Evolutionary conservation across 2,113 vertebrate genomes (phyloP).

Genomic region (Platycercus adscitus): DNA sequence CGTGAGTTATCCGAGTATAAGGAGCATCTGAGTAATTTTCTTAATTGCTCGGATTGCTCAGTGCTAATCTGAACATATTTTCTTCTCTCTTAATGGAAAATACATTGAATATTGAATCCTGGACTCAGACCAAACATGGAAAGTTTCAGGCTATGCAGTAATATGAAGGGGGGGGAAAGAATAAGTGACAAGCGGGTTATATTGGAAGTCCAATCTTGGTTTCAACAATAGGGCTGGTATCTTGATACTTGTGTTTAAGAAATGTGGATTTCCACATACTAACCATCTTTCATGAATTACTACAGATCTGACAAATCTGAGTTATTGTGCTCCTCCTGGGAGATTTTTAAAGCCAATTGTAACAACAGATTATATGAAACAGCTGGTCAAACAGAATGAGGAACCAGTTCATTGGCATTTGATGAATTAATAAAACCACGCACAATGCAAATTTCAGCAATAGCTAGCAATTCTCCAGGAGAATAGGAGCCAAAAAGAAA

Average conservation of each 20-base stretch:
- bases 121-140: neutral
- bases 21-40: neutral
- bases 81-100: neutral
- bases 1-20: neutral
- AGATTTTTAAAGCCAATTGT: conserved; percentile 54
- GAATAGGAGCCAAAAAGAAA: neutral
- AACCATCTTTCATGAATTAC: conserved; percentile 47
- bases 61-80: neutral
- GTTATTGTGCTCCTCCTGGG: conserved; percentile 44
- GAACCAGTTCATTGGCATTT: conserved; percentile 55
- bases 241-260: conserved; percentile 13
- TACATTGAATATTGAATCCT: neutral
- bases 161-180: neutral
- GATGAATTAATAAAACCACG: conserved; percentile 63
- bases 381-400: conserved; percentile 68
- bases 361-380: conserved; percentile 65
- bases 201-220: neutral
- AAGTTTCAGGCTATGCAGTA: neutral
- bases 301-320: conserved; percentile 41
- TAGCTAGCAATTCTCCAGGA: conserved; percentile 23
- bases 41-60: neutral
- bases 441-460: conserved; percentile 64
- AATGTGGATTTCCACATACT: conserved; percentile 50
- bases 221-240: conserved; percentile 17
- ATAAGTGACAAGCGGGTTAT: conserved; percentile 3